Evolutionary conservation across 2,113 vertebrate species (phyloP).

Genomic region (Limnothrissa miodon): DNA sequence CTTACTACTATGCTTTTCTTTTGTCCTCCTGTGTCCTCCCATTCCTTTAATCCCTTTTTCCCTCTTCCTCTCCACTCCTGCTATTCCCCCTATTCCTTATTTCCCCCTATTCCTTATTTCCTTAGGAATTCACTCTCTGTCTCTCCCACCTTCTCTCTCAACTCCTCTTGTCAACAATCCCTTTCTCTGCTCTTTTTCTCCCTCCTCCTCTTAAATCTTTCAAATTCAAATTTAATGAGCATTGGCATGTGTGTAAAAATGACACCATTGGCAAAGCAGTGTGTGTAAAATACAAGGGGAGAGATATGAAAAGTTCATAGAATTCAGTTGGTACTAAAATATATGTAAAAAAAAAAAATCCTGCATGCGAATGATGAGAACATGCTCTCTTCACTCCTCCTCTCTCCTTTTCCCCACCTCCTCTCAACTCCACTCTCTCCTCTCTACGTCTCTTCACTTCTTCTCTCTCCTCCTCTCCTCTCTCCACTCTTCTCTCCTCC

Average conservation of each 20-base stretch:
- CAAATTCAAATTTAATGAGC: too few relatives aligned
- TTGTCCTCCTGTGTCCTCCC: neutral
- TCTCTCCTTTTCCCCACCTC: conserved; percentile 27
- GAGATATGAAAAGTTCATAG: too few relatives aligned
- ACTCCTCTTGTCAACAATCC: neutral
- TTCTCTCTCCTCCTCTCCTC: too few relatives aligned
- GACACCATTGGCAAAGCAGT: too few relatives aligned
- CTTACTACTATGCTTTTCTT: neutral
- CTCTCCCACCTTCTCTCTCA: neutral
- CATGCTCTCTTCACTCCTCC: conserved; percentile 1
- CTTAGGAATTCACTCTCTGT: too few relatives aligned
- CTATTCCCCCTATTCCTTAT: neutral
- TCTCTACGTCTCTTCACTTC: too few relatives aligned
- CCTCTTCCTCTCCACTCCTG: neutral
- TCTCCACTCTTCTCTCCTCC: neutral
- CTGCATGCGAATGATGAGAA: too few relatives aligned
- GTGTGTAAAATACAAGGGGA: too few relatives aligned
- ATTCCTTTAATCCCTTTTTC: neutral
- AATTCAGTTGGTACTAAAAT: too few relatives aligned
- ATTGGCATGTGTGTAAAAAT: too few relatives aligned
- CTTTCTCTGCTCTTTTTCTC: neutral
- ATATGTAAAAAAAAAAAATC: too few relatives aligned
- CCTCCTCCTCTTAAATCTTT: neutral
- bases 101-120: neutral
- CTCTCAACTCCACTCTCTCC: conserved; percentile 25